Base-by-base conservation (phyloP, 2,888 invertebrate genomes). In the Chrysolina americana region DNA sequence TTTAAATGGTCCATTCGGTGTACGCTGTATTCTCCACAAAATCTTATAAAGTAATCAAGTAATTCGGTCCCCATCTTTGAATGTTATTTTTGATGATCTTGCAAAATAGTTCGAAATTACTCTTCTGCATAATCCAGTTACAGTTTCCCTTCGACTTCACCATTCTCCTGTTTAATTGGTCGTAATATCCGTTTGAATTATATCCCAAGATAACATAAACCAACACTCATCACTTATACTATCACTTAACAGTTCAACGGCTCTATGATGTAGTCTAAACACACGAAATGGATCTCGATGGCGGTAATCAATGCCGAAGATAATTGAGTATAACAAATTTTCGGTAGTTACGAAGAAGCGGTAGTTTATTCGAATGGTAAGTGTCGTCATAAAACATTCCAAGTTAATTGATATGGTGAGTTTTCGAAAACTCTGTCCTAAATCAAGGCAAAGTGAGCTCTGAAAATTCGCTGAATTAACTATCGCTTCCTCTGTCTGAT, bases 241-340 rank as follows among this genome's bases (percentile, higher is more conserved):
- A 75, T 75, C 75, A 75, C 75, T 75, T 75, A 75, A 75, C 75
- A 65, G 75, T 72, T 72, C 66, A 72, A 72, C 63, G 72, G 72
- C 44, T 70, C 59, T 48, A 23, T 73, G 41, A 69, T 68, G 66
- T 17, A 64, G 72, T 68, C 70, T 56, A 68, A 65, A 72, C 71
- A 69, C 68, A 69, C 47, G 62, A 72, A 72, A 65, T 44, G 71
- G 65, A 70, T 13, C 64, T 59, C 56, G 69, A 47, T 41, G 36
- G 28, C 36, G 36, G 59, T n/a, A 59, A 59, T 59, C 59, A 59
- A 59, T 59, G 59, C 59, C n/a, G 59, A 59, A 59, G 59, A 59
- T 59, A 36, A 59, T 59, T 59, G 28, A n/a, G 13, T 28, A n/a
- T 23, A 23, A n/a, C 59, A 28, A 59, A 28, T 59, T 59, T 59